phyloP scores from a whole-genome alignment of 1,140 invertebrate species.

The Coelopa frigida region DNA sequence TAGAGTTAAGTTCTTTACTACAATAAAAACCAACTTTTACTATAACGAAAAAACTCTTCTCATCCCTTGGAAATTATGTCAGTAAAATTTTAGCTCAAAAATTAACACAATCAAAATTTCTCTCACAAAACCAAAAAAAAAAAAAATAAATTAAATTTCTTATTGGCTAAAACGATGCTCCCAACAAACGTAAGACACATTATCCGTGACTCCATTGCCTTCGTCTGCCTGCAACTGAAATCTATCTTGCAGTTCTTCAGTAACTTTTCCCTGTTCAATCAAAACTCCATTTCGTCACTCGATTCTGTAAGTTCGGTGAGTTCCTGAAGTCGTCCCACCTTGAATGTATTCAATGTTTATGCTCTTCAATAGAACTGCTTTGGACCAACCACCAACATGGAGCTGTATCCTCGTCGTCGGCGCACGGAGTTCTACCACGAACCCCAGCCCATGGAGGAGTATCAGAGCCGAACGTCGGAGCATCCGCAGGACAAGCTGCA shows the following conservation, averaged over 20 bases:
- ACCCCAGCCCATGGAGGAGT: constrained; percentile 10
- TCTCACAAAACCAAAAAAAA: no score
- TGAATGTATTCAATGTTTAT: no score
- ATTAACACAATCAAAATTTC: no score
- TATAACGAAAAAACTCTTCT: no score
- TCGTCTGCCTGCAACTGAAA: no score
- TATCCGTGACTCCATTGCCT: not conserved
- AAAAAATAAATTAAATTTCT: no score
- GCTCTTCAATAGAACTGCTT: constrained; percentile 8
- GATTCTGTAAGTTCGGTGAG: constrained; percentile 4
- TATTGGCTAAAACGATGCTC: no score
- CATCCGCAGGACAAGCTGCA: constrained; percentile 12
- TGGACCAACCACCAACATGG: constrained; percentile 1
- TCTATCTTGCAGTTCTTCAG: constrained; percentile 4
- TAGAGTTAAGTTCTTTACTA: no score
- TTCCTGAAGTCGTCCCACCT: not conserved
- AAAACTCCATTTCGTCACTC: not conserved
- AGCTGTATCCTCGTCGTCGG: constrained; percentile 15
- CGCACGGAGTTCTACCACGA: constrained; percentile 12
- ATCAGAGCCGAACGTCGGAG: constrained; percentile 13
- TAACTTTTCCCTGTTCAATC: constrained; percentile 2
- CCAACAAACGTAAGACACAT: constrained; percentile 10
- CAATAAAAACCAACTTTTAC: no score
- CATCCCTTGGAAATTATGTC: no score
- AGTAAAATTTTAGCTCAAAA: no score